phyloP scores from a whole-genome alignment of 2,113 vertebrate species.

The Chauna torquata region DNA sequence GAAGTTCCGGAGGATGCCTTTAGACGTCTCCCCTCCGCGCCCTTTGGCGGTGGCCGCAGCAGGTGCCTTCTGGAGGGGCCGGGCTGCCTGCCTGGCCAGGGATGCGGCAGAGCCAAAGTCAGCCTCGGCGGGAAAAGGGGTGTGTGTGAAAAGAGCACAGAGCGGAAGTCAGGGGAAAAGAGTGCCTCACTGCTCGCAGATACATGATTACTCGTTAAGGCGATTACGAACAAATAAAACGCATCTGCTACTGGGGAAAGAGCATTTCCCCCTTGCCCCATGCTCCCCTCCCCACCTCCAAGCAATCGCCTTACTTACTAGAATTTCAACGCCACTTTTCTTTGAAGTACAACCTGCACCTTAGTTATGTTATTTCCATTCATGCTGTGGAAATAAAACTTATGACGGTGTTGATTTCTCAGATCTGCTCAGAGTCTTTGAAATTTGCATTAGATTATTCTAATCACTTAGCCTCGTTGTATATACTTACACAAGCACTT shows the following conservation, averaged over 20 bases:
- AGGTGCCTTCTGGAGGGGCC: not conserved
- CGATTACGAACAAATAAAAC: conserved; percentile 34
- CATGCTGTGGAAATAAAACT: conserved; percentile 39
- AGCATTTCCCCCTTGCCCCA: not conserved
- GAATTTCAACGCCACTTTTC: conserved; percentile 28
- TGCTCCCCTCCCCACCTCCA: not conserved
- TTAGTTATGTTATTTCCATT: conserved; percentile 34
- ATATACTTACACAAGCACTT: conserved; percentile 39
- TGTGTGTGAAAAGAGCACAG: not conserved
- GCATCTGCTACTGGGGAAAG: not conserved
- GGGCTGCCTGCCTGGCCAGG: fast-evolving
- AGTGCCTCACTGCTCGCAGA: not conserved
- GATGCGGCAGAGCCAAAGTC: not conserved
- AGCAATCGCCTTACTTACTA: not conserved
- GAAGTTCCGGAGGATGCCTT: not conserved
- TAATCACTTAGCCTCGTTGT: conserved; percentile 57
- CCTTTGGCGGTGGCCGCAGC: not conserved
- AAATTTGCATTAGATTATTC: conserved; percentile 63
- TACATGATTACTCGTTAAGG: not conserved
- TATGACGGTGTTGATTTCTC: conserved; percentile 30
- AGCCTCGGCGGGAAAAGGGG: not conserved
- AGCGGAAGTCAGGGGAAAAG: conserved; percentile 52
- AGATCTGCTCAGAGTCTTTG: conserved; percentile 44
- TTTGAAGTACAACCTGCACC: conserved; percentile 51
- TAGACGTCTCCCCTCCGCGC: conserved; percentile 1